Conservation (phyloP, 2,113 vertebrate species). For the Mirounga angustirostris region DNA sequence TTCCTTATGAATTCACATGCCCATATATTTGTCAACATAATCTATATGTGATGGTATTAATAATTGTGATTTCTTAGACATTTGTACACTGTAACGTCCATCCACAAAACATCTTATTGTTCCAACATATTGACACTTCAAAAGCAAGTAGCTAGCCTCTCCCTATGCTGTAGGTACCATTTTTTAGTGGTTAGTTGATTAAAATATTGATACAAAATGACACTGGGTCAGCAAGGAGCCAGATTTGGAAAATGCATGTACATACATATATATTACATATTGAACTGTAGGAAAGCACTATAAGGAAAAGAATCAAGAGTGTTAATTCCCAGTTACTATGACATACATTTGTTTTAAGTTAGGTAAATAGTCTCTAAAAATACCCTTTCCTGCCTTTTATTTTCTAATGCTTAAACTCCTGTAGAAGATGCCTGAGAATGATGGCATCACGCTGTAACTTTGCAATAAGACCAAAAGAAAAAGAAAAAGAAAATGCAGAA, state of each 20-base stretch:
- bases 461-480: neutral
- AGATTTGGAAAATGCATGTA: neutral
- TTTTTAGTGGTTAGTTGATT: conserved; percentile 46
- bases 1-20: conserved; percentile 29
- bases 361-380: neutral
- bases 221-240: neutral
- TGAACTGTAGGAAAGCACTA: neutral
- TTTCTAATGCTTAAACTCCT: conserved; percentile 27
- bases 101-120: conserved; percentile 49
- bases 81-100: neutral
- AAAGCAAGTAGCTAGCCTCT: conserved; percentile 36
- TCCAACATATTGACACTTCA: conserved; percentile 28
- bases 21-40: neutral
- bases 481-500: neutral
- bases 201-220: conserved; percentile 49
- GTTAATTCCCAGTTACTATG: neutral
- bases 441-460: neutral
- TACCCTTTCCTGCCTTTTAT: neutral
- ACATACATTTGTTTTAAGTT: conserved; percentile 50
- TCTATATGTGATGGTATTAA: neutral
- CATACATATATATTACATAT: neutral
- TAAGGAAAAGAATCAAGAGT: neutral
- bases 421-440: neutral
- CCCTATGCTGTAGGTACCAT: neutral
- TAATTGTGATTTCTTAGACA: conserved; percentile 1